Percentiles rank a stretch among this genome's conserved stretches.
phyloP scores from a whole-genome alignment of 2,888 invertebrate species.

The Mylabris sibirica region DNA sequence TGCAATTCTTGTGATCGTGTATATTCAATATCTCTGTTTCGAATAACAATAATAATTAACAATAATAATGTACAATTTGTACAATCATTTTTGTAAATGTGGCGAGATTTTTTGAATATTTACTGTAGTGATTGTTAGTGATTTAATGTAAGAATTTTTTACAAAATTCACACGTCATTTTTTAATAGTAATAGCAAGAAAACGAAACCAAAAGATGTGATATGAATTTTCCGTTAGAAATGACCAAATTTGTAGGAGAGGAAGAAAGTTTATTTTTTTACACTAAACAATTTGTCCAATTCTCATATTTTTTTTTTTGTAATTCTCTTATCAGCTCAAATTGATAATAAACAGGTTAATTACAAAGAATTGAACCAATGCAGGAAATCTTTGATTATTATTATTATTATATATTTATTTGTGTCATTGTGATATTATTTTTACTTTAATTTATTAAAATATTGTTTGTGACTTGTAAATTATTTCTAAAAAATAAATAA shows the following conservation, averaged over 20 bases:
- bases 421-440: conserved; percentile 12
- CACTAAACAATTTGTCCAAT: background rate
- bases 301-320: background rate
- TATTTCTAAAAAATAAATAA: background rate
- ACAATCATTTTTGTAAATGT: conserved; percentile 7
- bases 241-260: background rate
- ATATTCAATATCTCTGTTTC: background rate
- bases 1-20: background rate
- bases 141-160: conserved; percentile 3
- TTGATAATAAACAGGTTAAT: no score
- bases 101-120: conserved; percentile 1
- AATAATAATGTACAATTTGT: conserved; percentile 5
- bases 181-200: background rate
- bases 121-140: conserved; percentile 2
- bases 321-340: no score
- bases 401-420: conserved; percentile 11
- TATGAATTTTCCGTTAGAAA: background rate
- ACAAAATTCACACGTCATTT: background rate
- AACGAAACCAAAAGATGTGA: background rate
- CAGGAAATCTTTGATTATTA: background rate
- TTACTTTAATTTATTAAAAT: background rate
- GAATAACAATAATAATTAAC: background rate
- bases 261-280: background rate
- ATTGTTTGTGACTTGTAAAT: conserved; percentile 2
- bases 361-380: conserved; percentile 3